These are phyloP conservation scores for silkworm (Bombyx mori) DNA, from an alignment of 1,140 invertebrate species.

Conservation along the genomic window ASM3026992v2 NC_085127.1:11635001-11635500, in stretches of 20 bases:
- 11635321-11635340: constrained; percentile 27
- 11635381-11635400: constrained; percentile 55
- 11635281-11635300: constrained; percentile 6
- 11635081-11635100: no score
- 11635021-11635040: no score
- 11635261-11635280: background rate
- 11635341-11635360: constrained; percentile 54
- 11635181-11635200: constrained; percentile 12
- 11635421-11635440: constrained; percentile 68
- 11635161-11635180: no score
- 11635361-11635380: constrained; percentile 67
- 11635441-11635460: constrained; percentile 50
- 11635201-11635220: constrained; percentile 46
- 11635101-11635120: no score
- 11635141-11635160: background rate
- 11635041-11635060: no score
- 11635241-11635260: constrained; percentile 14
- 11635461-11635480: constrained; percentile 39
- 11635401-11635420: constrained; percentile 23
- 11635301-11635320: constrained; percentile 31
- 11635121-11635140: background rate
- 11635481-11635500: constrained; percentile 38
- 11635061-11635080: no score
- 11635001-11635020: no score
- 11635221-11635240: constrained; percentile 29